These are phyloP conservation scores for Pelecanus crispus DNA, from an alignment of 2,113 vertebrate species.

Conservation along the genomic window DNA sequence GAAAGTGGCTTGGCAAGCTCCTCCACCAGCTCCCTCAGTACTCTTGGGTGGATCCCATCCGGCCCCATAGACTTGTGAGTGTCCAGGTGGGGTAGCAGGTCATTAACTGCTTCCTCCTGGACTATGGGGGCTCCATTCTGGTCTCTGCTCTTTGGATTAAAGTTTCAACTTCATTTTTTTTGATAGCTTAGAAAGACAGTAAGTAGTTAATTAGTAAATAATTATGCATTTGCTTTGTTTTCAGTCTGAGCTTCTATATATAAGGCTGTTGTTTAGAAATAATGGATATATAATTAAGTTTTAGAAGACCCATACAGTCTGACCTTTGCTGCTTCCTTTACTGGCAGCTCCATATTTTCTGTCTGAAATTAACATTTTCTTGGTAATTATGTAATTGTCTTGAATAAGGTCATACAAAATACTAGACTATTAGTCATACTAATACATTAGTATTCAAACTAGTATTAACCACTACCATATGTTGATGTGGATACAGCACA, in stretches of 20 bases:
- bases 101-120: too few relatives aligned
- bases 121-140: too few relatives aligned
- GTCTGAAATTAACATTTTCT: neutral
- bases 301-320: neutral
- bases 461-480: neutral
- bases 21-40: too few relatives aligned
- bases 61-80: too few relatives aligned
- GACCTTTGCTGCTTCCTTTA: neutral
- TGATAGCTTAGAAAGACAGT: neutral
- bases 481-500: neutral
- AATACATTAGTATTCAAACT: neutral
- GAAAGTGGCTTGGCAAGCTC: too few relatives aligned
- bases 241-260: neutral
- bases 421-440: neutral
- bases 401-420: neutral
- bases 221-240: neutral
- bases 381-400: neutral
- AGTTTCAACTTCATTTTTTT: neutral
- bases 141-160: too few relatives aligned
- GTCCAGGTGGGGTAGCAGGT: too few relatives aligned
- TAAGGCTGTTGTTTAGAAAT: neutral
- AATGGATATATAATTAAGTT: neutral
- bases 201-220: neutral
- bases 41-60: too few relatives aligned
- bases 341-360: neutral